phyloP scores from a whole-genome alignment of 64 coral and sea anemone genomes.

The Orbicella faveolata region DNA sequence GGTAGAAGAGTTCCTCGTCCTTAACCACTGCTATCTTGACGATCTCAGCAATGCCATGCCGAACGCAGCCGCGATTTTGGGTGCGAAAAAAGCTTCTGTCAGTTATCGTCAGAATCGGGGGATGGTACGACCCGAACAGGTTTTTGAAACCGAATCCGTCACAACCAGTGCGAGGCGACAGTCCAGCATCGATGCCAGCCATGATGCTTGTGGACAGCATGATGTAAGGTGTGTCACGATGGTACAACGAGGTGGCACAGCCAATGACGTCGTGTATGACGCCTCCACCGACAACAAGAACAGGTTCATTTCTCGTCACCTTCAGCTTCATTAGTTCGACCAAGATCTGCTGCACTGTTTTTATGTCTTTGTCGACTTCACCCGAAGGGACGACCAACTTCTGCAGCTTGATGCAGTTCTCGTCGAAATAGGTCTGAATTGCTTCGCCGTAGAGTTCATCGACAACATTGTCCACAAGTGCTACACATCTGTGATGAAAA shows the following conservation, averaged over 20 bases:
- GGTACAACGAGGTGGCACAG: slow-evolving; percentile 77
- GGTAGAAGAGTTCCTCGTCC: slow-evolving; percentile 59
- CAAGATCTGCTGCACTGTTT: slow-evolving; percentile 63
- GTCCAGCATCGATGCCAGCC: slow-evolving; percentile 73
- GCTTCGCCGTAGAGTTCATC: slow-evolving; percentile 56
- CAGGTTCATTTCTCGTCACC: slow-evolving; percentile 64
- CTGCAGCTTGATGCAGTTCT: slow-evolving; percentile 51
- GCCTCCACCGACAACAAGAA: slow-evolving; percentile 68
- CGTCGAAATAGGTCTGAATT: slow-evolving; percentile 66
- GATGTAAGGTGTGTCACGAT: slow-evolving; percentile 76
- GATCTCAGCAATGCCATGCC: slow-evolving; percentile 82
- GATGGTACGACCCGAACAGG: slow-evolving; percentile 81
- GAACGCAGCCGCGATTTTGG: slow-evolving; percentile 55
- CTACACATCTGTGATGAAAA: slow-evolving; percentile 49
- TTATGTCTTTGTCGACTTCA: slow-evolving; percentile 83
- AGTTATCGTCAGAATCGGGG: slow-evolving; percentile 61
- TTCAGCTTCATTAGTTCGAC: slow-evolving; percentile 55
- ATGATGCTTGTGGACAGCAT: slow-evolving; percentile 75
- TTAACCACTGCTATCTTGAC: slow-evolving; percentile 83
- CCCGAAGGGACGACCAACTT: slow-evolving; percentile 53
- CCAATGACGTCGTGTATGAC: slow-evolving; percentile 65
- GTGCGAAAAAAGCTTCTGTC: slow-evolving; percentile 69
- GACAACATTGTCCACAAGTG: slow-evolving; percentile 78
- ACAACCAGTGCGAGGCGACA: slow-evolving; percentile 71
- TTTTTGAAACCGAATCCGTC: slow-evolving; percentile 82